Base-by-base conservation (phyloP, 2,888 invertebrate genomes). In the Leptinotarsa peninsularis region DNA sequence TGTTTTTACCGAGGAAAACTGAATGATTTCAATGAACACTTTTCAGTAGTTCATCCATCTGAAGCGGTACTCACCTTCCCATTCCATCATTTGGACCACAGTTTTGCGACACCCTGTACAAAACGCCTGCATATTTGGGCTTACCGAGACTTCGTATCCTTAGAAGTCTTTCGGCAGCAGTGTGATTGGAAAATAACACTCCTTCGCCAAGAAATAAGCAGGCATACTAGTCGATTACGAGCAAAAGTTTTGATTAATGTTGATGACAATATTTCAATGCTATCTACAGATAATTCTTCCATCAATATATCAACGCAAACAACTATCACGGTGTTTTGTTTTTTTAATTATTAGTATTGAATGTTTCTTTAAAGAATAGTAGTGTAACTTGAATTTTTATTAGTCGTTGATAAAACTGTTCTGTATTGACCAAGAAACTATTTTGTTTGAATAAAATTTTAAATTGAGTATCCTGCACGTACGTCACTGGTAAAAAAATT, bases 1-100 rank as follows among this genome's bases (percentile, higher is more conserved):
- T 71, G 71, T 10, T 27, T 17, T 4, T 63, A 58, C 23, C 4
- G 21, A 50, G 71, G 71, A 4, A 71, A 60, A 27, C n/a, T 71
- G 27, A 4, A n/a, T 50, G 71, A 71, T 63, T 17, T 63, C 4
- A 33, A 27, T 13, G 17, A 63, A 33, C 63, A 63, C 7, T 27
- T 33, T n/a, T 17, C 3, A 33, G 0, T 5, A 4, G 5, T 33
- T 33, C 63, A 63, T 33, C 63, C 63, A 33, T 27, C 3, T 33
- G 27, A 27, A 27, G 4, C 0, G 2, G 15, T 63, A 27, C 2
- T 17, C 14, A 14, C 18, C 15, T 13, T 14, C 14, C 27, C 63
- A 17, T 4, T 14, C 4, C 15, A 17, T 52, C 5, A 15, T 17
- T 17, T 52, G 52, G n/a, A 52, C 5, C n/a, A 52, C 52, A 15